phyloP scores from a whole-genome alignment of 2,888 invertebrate genomes.

The Lycia hirtaria region DNA sequence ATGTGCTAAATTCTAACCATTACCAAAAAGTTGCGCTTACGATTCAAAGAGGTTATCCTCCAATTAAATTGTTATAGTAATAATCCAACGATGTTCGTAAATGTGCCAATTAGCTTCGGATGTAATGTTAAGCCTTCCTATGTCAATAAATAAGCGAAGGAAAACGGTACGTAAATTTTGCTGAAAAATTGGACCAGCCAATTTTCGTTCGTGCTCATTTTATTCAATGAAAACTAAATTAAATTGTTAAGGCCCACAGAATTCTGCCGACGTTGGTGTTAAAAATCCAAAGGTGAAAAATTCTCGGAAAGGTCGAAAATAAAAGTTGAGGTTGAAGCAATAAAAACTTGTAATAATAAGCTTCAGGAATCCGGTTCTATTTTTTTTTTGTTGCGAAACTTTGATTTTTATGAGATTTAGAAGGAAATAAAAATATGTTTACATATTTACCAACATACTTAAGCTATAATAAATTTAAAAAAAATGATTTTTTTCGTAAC shows the following conservation, averaged over 20 bases:
- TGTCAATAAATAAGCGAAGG: constrained; percentile 3
- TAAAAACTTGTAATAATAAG: constrained; percentile 41
- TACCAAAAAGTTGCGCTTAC: no score
- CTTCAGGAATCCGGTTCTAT: constrained; percentile 26
- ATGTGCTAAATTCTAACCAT: no score
- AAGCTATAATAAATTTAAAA: neutral
- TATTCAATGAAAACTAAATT: constrained; percentile 21
- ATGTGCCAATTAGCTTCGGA: no score
- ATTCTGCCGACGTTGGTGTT: constrained; percentile 9
- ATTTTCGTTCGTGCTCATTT: constrained; percentile 19
- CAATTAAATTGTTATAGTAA: no score
- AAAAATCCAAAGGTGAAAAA: constrained; percentile 29
- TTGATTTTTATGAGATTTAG: constrained; percentile 4
- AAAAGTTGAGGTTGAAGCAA: constrained; percentile 39
- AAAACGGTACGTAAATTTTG: constrained; percentile 8
- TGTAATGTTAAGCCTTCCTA: neutral
- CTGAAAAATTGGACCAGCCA: constrained; percentile 15
- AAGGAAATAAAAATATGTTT: no score
- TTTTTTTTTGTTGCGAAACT: constrained; percentile 21
- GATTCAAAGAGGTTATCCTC: no score
- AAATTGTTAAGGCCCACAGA: constrained; percentile 21
- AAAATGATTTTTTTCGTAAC: no score
- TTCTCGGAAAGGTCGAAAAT: constrained; percentile 35
- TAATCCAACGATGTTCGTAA: no score
- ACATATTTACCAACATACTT: neutral